phyloP scores from a whole-genome alignment of 2,113 vertebrate species.

The Erpornis zantholeuca region DNA sequence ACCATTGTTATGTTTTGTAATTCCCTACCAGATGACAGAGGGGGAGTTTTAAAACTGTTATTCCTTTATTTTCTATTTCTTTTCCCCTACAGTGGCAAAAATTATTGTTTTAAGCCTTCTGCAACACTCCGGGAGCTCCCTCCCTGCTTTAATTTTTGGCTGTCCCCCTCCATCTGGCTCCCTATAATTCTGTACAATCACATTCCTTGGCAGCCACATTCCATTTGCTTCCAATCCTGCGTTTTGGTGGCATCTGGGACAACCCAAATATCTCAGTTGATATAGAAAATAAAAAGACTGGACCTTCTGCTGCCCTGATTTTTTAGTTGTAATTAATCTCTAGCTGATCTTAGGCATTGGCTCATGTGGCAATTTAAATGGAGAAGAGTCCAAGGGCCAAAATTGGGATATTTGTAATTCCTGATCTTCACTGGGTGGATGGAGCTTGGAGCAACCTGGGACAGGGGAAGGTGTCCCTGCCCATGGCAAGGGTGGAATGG shows the following conservation, averaged over 20 bases:
- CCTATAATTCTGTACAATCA: background rate
- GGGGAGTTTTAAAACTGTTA: background rate
- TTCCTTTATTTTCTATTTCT: background rate
- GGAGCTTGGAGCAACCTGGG: background rate
- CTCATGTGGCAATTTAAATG: background rate
- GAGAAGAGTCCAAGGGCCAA: background rate
- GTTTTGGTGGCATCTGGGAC: background rate
- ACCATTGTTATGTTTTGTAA: background rate
- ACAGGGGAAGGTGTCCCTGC: background rate
- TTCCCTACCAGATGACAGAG: background rate
- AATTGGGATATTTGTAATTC: background rate
- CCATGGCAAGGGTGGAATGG: background rate
- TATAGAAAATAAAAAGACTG: fast-evolving
- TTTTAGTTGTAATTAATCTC: background rate
- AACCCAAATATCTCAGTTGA: background rate
- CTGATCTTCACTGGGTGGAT: background rate
- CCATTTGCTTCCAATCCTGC: background rate
- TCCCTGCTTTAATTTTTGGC: background rate
- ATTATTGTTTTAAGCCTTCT: background rate
- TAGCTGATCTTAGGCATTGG: background rate
- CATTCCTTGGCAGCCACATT: background rate
- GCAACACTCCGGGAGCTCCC: background rate
- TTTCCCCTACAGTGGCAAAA: background rate
- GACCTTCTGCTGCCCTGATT: background rate
- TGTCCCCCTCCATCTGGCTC: background rate